These are phyloP conservation scores for Hippocampus kuda DNA, from an alignment of 2,797 vertebrate species.

Conservation along the genomic window DNA sequence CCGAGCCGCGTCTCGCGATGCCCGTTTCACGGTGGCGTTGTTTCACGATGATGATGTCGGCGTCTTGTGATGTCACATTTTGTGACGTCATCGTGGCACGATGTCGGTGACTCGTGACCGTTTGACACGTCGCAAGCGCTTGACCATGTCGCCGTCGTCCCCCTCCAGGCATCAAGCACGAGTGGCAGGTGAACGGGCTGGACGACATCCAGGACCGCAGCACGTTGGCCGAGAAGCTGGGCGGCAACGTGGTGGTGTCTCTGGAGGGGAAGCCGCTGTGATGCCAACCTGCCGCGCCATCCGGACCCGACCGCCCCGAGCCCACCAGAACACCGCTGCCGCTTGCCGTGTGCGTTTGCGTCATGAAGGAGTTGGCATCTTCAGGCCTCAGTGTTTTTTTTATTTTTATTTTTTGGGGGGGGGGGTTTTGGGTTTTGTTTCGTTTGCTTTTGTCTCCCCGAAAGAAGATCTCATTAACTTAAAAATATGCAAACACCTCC, in stretches of 20 bases:
- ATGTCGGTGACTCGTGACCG: too few species aligned
- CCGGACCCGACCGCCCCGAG: slow-evolving; percentile 56
- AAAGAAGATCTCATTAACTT: slow-evolving; percentile 77
- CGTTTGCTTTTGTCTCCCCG: slow-evolving; percentile 39
- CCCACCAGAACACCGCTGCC: slow-evolving; percentile 43
- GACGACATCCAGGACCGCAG: slow-evolving; percentile 94
- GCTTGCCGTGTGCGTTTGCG: slow-evolving; percentile 71
- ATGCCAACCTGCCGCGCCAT: slow-evolving; percentile 65
- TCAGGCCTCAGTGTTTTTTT: slow-evolving; percentile 51
- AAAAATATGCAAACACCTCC: slow-evolving; percentile 64
- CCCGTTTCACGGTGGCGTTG: too few species aligned
- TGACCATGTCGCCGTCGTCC: neutral
- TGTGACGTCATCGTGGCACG: too few species aligned
- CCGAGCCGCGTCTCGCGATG: too few species aligned
- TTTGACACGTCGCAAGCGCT: too few species aligned
- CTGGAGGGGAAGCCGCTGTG: slow-evolving; percentile 95
- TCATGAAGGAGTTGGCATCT: slow-evolving; percentile 78
- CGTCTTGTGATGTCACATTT: too few species aligned
- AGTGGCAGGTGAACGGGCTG: slow-evolving; percentile 98
- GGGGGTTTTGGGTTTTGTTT: slow-evolving; percentile 7
- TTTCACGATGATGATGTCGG: too few species aligned
- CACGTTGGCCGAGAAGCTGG: slow-evolving; percentile 89
- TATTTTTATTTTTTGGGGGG: slow-evolving; percentile 24
- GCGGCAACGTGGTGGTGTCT: slow-evolving; percentile 89
- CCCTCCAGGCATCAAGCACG: slow-evolving; percentile 89